Evolutionary conservation across 2,797 vertebrate genomes (phyloP), one percentile per base, ranked within the genome.

Genomic region (Austrolebias charrua): DNA sequence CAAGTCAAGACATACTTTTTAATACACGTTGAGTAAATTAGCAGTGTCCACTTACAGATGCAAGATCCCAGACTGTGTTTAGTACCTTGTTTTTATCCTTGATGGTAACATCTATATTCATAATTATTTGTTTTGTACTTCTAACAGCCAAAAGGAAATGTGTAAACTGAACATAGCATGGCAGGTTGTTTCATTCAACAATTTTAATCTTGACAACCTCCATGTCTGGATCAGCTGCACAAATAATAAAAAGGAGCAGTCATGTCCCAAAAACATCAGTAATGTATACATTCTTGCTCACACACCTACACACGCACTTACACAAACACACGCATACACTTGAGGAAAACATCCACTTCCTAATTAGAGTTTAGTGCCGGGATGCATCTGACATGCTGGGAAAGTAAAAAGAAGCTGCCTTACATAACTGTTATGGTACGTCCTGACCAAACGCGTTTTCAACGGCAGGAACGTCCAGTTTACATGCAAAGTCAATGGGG

Each of bases 281-380:
- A 58, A 71, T 18, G 31, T 24, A 19, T 46, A 59, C n/a, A 46
- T 46, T 54, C 7, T 13, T 14, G 44, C 24, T 24, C 35, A 10
- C 40, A 55, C 48, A 44, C 33, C 15, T 60, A 47, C 48, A 73
- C 42, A 44, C 59, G 0, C 60, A 51, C 56, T 47, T 29, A 46
- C 47, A 42, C 51, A 24, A 76, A 84, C 62, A 60, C 46, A 79
- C 69, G 75, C 71, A 72, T 80, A 8, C 77, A 68, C 71, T 56
- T 60, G 61, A 82, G 83, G 52, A 69, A 83, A 86, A 76, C 73
- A 81, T 83, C 59, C 66, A 71, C 66, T 76, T 84, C 69, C 74
- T 82, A 83, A 90, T 88, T 86, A 78, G 75, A 38, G 72, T 70
- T 51, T 63, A 5, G 58, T 51, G 78, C 72, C 61, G 56, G 55